A percentile compares a stretch with the other conserved stretches of the same genome.
Conservation (phyloP, 2,113 vertebrate species). For the Anser brachyrhynchus region DNA sequence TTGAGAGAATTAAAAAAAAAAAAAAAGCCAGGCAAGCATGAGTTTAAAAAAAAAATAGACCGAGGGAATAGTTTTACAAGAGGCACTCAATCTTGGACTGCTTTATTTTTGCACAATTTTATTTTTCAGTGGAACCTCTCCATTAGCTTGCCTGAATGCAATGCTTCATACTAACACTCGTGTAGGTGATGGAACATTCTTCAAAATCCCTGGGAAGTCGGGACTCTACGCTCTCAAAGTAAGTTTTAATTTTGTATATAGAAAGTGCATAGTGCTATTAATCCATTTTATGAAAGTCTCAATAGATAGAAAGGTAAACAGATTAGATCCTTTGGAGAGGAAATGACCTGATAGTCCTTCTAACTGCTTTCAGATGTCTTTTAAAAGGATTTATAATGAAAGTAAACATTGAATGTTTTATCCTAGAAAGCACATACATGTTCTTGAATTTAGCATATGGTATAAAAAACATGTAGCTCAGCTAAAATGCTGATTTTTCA, state of each 20-base stretch:
- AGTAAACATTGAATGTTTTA: constrained; percentile 64
- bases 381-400: constrained; percentile 65
- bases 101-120: constrained; percentile 71
- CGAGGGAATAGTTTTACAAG: constrained; percentile 68
- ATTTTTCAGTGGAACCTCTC: constrained; percentile 87
- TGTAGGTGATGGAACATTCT: constrained; percentile 87
- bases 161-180: constrained; percentile 90
- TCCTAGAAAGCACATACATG: constrained; percentile 59
- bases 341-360: constrained; percentile 56
- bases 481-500: constrained; percentile 52
- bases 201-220: constrained; percentile 87
- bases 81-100: constrained; percentile 68
- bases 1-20: constrained; percentile 68
- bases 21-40: constrained; percentile 40
- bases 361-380: constrained; percentile 72
- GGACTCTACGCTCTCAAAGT: constrained; percentile 89
- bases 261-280: constrained; percentile 34
- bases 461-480: constrained; percentile 49
- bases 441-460: constrained; percentile 47
- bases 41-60: constrained; percentile 57
- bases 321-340: constrained; percentile 52
- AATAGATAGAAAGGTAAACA: constrained; percentile 64
- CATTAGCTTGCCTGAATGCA: constrained; percentile 88
- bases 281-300: constrained; percentile 54
- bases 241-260: constrained; percentile 73